phyloP scores from a whole-genome alignment of 2,888 invertebrate species.

The Himalopsyche anomala region DNA sequence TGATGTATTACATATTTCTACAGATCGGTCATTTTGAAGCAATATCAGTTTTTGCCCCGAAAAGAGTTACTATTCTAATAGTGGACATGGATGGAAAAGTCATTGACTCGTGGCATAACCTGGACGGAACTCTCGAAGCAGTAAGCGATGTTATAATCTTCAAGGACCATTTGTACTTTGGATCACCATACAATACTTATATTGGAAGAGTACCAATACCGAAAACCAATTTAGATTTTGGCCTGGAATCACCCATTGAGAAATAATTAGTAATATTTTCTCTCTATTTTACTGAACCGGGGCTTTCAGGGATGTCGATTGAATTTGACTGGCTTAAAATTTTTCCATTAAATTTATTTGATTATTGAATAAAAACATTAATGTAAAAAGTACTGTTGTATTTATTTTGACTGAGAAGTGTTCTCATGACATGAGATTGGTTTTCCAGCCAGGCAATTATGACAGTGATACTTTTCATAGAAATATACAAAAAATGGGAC shows the following conservation, averaged over 20 bases:
- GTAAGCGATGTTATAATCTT: slow-evolving; percentile 83
- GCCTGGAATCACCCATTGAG: not conserved
- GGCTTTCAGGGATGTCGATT: too few species aligned
- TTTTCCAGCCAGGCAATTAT: too few species aligned
- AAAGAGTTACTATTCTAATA: slow-evolving; percentile 79
- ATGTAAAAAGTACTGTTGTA: too few species aligned
- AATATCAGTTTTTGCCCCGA: slow-evolving; percentile 70
- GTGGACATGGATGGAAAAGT: slow-evolving; percentile 85
- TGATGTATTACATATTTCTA: slow-evolving; percentile 43
- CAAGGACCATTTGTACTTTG: slow-evolving; percentile 81
- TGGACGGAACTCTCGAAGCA: slow-evolving; percentile 75
- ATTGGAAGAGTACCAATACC: slow-evolving; percentile 71
- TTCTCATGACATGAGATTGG: too few species aligned
- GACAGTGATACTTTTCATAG: too few species aligned
- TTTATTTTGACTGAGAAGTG: too few species aligned
- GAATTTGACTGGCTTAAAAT: too few species aligned
- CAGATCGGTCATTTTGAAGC: slow-evolving; percentile 82
- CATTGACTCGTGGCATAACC: slow-evolving; percentile 81
- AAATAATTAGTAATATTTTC: too few species aligned
- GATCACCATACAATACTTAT: slow-evolving; percentile 82
- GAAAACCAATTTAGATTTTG: slow-evolving; percentile 28
- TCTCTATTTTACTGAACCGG: too few species aligned
- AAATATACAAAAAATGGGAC: too few species aligned
- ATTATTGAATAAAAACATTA: too few species aligned
- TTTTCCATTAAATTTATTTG: too few species aligned